Evolutionary conservation across 2,888 invertebrate species (phyloP).

Genomic region (Eretmocerus hayati): DNA sequence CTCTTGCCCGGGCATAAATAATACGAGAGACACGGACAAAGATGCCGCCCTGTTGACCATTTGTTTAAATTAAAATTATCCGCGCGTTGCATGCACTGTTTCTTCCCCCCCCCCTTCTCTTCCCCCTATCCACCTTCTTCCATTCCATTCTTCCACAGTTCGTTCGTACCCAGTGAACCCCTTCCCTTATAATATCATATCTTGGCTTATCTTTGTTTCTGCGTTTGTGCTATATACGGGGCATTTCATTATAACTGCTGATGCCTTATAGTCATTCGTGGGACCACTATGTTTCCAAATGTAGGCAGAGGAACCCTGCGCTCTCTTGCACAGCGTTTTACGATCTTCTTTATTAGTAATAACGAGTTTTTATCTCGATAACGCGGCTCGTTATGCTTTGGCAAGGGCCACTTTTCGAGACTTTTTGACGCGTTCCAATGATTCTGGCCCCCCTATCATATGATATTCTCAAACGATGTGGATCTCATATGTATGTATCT

Average conservation of each 20-base stretch:
- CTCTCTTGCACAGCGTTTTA: constrained; percentile 29
- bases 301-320: background rate
- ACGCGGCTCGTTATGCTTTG: constrained; percentile 30
- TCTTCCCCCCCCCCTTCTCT: background rate
- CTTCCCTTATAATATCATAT: constrained; percentile 18
- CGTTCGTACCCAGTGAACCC: constrained; percentile 3
- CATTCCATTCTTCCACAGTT: constrained; percentile 1
- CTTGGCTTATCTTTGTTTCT: constrained; percentile 24
- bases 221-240: constrained; percentile 19
- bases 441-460: background rate
- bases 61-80: constrained; percentile 48
- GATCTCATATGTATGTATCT: background rate
- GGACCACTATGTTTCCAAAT: background rate
- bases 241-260: constrained; percentile 41
- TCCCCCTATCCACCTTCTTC: constrained; percentile 2
- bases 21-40: constrained; percentile 45
- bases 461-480: background rate
- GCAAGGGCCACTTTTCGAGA: constrained; percentile 14
- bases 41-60: constrained; percentile 45
- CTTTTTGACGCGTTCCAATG: constrained; percentile 13
- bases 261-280: constrained; percentile 27
- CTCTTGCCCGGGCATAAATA: constrained; percentile 46
- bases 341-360: constrained; percentile 36
- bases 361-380: constrained; percentile 35
- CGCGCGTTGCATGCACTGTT: constrained; percentile 18